These are phyloP conservation scores for Globicephala melas DNA, from an alignment of 2,113 vertebrate genomes.

Conservation along the genomic window DNA sequence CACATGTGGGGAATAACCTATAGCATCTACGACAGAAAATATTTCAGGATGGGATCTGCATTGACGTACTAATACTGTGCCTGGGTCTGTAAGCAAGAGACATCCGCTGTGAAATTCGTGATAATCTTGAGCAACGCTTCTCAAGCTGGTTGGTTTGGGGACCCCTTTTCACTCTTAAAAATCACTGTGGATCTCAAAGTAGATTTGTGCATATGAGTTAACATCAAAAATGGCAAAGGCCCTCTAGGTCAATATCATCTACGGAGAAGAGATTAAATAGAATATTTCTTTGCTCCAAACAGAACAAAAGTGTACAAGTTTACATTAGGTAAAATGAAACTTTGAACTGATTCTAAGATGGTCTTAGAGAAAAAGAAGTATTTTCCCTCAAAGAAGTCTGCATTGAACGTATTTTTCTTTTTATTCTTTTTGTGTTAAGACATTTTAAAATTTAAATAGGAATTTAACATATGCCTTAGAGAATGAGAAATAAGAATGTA, in stretches of 20 bases:
- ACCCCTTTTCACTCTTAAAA: background rate
- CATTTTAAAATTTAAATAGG: background rate
- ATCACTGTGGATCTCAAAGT: background rate
- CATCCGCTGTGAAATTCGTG: rapidly evolving
- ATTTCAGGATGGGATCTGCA: background rate
- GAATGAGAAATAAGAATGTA: background rate
- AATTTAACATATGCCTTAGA: background rate
- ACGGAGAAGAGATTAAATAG: background rate
- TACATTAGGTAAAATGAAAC: background rate
- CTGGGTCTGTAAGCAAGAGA: background rate
- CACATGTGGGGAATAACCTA: background rate
- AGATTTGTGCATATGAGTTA: background rate
- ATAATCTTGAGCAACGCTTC: rapidly evolving
- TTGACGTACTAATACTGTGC: rapidly evolving
- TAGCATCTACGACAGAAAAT: rapidly evolving
- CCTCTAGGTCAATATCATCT: background rate
- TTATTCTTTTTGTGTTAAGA: background rate
- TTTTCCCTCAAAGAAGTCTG: background rate
- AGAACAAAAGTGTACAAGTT: background rate
- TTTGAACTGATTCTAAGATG: background rate
- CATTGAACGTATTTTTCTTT: background rate
- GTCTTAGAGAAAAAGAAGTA: background rate
- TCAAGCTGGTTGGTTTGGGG: background rate
- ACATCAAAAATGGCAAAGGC: background rate
- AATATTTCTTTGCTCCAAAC: background rate